Percentiles rank a stretch among this genome's conserved stretches.
These are phyloP conservation scores for Galerucella nymphaeae DNA, from an alignment of 2,888 invertebrate genomes.

Conservation along the genomic window DNA sequence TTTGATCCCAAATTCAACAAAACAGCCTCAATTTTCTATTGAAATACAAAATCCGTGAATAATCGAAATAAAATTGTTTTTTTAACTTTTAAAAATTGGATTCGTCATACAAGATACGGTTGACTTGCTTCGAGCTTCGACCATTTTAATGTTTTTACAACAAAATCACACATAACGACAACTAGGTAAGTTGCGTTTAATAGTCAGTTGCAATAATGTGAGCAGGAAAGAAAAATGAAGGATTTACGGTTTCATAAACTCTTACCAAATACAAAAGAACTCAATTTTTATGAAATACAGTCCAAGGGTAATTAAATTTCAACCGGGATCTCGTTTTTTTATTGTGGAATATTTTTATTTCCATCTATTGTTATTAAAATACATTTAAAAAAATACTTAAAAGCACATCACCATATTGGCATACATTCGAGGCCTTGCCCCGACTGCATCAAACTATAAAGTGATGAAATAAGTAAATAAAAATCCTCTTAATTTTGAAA, in stretches of 20 bases:
- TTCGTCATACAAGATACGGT: not conserved
- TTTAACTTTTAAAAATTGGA: not conserved
- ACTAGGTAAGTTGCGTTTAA: not conserved
- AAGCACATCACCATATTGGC: too few species aligned
- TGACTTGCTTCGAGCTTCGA: slow-evolving; percentile 7
- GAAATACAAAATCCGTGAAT: not conserved
- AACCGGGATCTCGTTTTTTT: not conserved
- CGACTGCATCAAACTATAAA: too few species aligned
- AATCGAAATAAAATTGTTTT: not conserved
- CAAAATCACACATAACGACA: not conserved
- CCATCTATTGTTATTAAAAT: not conserved
- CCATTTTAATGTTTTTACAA: slow-evolving; percentile 17
- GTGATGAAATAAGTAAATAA: too few species aligned
- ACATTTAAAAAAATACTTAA: not conserved
- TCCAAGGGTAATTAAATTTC: not conserved
- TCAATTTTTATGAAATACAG: slow-evolving; percentile 10
- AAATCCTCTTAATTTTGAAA: too few species aligned
- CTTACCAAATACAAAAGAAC: slow-evolving; percentile 15
- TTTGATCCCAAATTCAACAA: too few species aligned
- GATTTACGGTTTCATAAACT: slow-evolving; percentile 20
- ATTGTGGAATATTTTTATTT: slow-evolving; percentile 5
- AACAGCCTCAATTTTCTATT: too few species aligned
- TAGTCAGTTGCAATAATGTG: not conserved
- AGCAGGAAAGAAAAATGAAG: slow-evolving; percentile 14
- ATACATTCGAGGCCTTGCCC: too few species aligned